phyloP scores from a whole-genome alignment of 2,797 vertebrate species.

The Pangasius krempfi region DNA sequence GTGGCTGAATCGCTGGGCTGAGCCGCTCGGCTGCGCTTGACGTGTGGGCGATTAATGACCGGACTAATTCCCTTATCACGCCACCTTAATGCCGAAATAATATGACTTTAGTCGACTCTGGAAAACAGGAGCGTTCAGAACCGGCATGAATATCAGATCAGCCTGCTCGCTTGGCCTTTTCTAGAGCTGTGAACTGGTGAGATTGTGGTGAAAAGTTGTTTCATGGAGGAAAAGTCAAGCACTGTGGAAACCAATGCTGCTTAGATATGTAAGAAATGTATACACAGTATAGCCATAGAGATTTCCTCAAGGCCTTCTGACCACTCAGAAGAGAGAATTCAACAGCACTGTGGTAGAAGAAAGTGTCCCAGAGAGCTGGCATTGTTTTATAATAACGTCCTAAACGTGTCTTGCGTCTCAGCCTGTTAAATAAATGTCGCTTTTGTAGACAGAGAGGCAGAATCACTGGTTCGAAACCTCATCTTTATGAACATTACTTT shows the following conservation, averaged over 20 bases:
- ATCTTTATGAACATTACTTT: background rate
- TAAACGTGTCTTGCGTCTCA: background rate
- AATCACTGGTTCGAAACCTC: background rate
- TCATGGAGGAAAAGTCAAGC: background rate
- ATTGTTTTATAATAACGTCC: too few species aligned
- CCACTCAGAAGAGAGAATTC: background rate
- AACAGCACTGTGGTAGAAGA: background rate
- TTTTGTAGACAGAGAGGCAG: background rate
- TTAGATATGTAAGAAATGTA: too few species aligned
- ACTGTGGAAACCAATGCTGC: too few species aligned
- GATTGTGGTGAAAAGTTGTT: background rate
- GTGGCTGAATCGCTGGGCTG: constrained; percentile 77
- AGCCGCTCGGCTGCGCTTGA: constrained; percentile 79
- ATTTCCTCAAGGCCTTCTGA: too few species aligned
- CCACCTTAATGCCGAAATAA: constrained; percentile 80
- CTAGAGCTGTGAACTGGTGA: background rate
- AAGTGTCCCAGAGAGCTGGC: background rate
- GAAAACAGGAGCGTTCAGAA: constrained; percentile 73
- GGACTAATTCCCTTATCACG: constrained; percentile 81
- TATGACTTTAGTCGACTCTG: constrained; percentile 79
- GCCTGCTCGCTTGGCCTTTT: background rate
- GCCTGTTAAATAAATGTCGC: background rate
- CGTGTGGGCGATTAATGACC: constrained; percentile 82
- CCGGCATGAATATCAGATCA: constrained; percentile 77
- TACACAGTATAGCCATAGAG: too few species aligned